Evolutionary conservation across 2,113 vertebrate genomes (phyloP).

Genomic region (Lepisosteus oculatus): DNA sequence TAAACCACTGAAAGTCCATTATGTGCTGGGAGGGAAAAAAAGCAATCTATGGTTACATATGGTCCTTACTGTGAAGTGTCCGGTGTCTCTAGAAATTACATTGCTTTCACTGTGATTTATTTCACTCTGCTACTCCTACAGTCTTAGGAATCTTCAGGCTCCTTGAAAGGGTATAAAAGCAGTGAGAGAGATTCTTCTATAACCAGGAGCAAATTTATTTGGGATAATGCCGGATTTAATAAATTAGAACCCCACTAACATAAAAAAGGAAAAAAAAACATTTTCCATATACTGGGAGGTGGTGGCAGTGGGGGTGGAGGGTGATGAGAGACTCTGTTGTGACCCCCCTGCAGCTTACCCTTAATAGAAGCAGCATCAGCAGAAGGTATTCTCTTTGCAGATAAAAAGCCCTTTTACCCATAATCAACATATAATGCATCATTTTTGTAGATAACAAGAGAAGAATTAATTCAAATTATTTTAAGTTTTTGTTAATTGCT

Average conservation of each 20-base stretch:
- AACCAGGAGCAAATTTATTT: conserved; percentile 44
- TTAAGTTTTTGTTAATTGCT: conserved; percentile 72
- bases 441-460: conserved; percentile 63
- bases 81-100: conserved; percentile 20
- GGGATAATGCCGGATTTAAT: conserved; percentile 45
- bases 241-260: conserved; percentile 34
- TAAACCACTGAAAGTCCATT: too few relatives aligned
- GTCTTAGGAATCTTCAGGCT: background rate
- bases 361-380: conserved; percentile 57
- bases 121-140: conserved; percentile 27
- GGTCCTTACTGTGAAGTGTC: too few relatives aligned
- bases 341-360: conserved; percentile 49
- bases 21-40: too few relatives aligned
- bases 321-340: conserved; percentile 21
- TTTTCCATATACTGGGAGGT: too few relatives aligned
- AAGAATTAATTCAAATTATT: conserved; percentile 75
- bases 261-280: too few relatives aligned
- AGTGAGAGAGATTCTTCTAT: conserved; percentile 24
- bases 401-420: conserved; percentile 58
- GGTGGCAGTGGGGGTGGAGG: background rate
- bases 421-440: conserved; percentile 71
- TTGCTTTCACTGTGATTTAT: conserved; percentile 31
- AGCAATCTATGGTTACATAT: too few relatives aligned
- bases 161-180: conserved; percentile 19
- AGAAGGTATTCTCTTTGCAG: conserved; percentile 63